Conservation (phyloP, 2,113 vertebrate species). For the Rutilus rutilus region DNA sequence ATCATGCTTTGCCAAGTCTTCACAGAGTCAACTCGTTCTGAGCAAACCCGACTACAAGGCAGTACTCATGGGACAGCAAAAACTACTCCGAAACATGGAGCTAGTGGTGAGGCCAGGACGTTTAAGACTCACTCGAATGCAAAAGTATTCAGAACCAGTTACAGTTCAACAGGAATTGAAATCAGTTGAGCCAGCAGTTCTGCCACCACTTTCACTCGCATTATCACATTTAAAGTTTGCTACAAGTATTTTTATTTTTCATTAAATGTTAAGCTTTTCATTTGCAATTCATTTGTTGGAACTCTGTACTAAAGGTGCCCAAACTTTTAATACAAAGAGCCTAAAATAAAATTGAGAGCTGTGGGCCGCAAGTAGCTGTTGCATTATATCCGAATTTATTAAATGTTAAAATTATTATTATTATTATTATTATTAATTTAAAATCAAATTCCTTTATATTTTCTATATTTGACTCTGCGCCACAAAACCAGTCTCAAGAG, state of each 20-base stretch:
- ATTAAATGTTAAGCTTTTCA: neutral
- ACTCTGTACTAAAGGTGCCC: neutral
- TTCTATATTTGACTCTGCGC: too few species aligned
- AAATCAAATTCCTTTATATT: too few species aligned
- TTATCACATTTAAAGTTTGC: neutral
- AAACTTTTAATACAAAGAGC: neutral
- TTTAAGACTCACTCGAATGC: neutral
- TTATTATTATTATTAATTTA: too few species aligned
- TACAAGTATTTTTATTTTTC: neutral
- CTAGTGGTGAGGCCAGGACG: slow-evolving; percentile 65
- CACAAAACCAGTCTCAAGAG: too few species aligned
- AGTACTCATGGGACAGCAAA: slow-evolving; percentile 67
- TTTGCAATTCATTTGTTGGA: neutral
- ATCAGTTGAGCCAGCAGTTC: neutral
- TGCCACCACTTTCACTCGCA: neutral
- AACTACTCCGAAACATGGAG: slow-evolving; percentile 67
- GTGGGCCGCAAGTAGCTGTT: neutral
- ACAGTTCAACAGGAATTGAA: neutral
- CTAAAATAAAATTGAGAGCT: neutral
- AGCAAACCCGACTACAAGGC: slow-evolving; percentile 74
- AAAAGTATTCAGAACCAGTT: neutral
- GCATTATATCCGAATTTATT: neutral
- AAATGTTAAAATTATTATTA: too few species aligned
- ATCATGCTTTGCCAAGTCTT: slow-evolving; percentile 66
- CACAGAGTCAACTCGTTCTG: slow-evolving; percentile 72